phyloP scores from a whole-genome alignment of 2,113 vertebrate genomes.

The Megalops atlanticus region DNA sequence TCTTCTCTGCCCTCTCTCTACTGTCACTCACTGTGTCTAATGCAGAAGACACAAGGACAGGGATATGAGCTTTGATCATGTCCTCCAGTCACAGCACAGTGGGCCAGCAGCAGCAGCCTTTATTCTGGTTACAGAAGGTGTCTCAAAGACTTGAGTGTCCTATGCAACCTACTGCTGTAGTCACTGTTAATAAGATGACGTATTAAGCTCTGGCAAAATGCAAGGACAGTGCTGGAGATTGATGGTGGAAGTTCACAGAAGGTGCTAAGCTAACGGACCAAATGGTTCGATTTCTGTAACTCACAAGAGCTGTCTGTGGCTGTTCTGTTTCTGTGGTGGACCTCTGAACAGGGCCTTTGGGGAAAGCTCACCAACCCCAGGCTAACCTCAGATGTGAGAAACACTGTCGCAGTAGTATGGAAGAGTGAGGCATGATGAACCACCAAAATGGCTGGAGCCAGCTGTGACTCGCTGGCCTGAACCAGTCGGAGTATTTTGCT shows the following conservation, averaged over 20 bases:
- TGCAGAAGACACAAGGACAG: too few relatives aligned
- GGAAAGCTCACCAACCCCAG: not conserved
- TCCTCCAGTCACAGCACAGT: not conserved
- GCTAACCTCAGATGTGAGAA: not conserved
- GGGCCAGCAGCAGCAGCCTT: not conserved
- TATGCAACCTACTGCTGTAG: not conserved
- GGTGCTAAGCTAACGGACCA: too few relatives aligned
- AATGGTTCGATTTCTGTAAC: too few relatives aligned
- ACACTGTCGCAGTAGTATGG: not conserved
- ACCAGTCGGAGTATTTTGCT: not conserved
- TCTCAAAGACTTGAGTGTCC: not conserved
- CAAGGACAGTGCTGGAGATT: conserved; percentile 4
- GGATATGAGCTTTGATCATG: not conserved
- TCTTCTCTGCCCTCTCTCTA: too few relatives aligned
- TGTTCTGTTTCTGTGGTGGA: too few relatives aligned
- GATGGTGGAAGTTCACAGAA: too few relatives aligned
- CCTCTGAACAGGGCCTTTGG: too few relatives aligned
- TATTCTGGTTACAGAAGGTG: not conserved
- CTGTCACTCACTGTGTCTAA: too few relatives aligned
- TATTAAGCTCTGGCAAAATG: conserved; percentile 14
- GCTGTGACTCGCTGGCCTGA: not conserved
- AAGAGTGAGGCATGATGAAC: not conserved
- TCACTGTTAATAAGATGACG: not conserved
- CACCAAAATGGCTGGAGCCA: not conserved
- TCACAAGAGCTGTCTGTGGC: too few relatives aligned